These are phyloP conservation scores for Drosophila siamana DNA, from an alignment of 2,888 invertebrate species.

Conservation along the genomic window DNA sequence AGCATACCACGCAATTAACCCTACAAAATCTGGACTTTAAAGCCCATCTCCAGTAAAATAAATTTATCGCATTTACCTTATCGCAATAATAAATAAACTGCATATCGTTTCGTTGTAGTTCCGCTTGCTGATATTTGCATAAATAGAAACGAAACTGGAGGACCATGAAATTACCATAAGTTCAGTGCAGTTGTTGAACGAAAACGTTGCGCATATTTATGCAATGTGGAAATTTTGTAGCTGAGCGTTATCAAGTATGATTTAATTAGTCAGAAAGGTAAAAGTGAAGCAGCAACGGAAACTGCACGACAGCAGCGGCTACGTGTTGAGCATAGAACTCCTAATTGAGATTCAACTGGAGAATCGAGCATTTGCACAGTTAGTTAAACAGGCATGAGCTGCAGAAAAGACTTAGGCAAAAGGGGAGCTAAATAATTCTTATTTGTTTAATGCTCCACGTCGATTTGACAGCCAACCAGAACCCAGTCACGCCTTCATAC, in stretches of 20 bases:
- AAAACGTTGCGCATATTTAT: conserved; percentile 14
- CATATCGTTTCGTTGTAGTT: conserved; percentile 10
- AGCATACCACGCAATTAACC: not conserved
- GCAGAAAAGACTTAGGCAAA: not conserved
- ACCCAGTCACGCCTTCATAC: conserved; percentile 56
- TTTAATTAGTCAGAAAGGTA: conserved; percentile 44
- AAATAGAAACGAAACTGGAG: conserved; percentile 13
- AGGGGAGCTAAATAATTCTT: conserved; percentile 46
- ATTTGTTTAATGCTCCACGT: conserved; percentile 62
- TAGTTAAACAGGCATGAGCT: conserved; percentile 63
- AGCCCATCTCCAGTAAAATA: not conserved
- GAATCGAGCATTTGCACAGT: conserved; percentile 65
- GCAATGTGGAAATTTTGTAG: conserved; percentile 14
- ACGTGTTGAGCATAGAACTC: conserved; percentile 46
- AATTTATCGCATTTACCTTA: not conserved
- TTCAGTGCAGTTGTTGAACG: conserved; percentile 2
- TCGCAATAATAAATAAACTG: conserved; percentile 28
- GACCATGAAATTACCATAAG: conserved; percentile 34
- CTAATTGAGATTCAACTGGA: conserved; percentile 69
- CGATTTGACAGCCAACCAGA: conserved; percentile 47
- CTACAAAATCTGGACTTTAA: not conserved
- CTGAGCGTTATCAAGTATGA: conserved; percentile 21
- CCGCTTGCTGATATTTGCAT: conserved; percentile 23
- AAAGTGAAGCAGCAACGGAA: conserved; percentile 7
- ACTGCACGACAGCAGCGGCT: conserved; percentile 11